phyloP scores from a whole-genome alignment of 2,113 vertebrate genomes.

The Eudyptes chrysolophus region DNA sequence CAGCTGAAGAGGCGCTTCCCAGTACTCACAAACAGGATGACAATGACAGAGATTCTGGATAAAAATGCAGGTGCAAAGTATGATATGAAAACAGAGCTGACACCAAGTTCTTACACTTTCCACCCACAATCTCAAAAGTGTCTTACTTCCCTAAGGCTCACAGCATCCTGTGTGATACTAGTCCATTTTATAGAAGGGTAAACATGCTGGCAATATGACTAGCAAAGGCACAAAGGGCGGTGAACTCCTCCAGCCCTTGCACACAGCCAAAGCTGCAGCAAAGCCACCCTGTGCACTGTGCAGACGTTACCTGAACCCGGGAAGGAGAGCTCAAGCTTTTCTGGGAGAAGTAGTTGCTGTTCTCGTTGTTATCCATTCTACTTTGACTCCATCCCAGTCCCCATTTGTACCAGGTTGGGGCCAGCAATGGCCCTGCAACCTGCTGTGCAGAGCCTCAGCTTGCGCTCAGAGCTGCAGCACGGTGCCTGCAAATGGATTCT shows the following conservation, averaged over 20 bases:
- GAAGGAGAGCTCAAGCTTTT: not conserved
- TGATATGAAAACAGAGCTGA: not conserved
- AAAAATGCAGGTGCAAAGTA: not conserved
- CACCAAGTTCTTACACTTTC: not conserved
- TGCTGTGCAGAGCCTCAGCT: not conserved
- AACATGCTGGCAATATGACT: not conserved
- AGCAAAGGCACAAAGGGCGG: not conserved
- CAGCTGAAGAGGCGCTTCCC: not conserved
- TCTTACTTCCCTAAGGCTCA: not conserved
- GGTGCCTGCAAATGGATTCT: not conserved
- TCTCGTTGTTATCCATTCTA: not conserved
- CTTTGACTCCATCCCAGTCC: not conserved
- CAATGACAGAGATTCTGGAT: not conserved
- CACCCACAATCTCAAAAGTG: not conserved
- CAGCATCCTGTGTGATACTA: not conserved
- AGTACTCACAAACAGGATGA: not conserved
- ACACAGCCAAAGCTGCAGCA: not conserved
- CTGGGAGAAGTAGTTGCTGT: not conserved
- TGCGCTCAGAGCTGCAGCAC: accelerated
- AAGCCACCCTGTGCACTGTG: not conserved
- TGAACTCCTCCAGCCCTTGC: not conserved
- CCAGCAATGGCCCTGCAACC: not conserved
- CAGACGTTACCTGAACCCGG: not conserved
- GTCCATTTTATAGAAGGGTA: not conserved
- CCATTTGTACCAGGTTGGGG: accelerated